phyloP scores from a whole-genome alignment of 2,797 vertebrate genomes.

The Megaceryle alcyon region DNA sequence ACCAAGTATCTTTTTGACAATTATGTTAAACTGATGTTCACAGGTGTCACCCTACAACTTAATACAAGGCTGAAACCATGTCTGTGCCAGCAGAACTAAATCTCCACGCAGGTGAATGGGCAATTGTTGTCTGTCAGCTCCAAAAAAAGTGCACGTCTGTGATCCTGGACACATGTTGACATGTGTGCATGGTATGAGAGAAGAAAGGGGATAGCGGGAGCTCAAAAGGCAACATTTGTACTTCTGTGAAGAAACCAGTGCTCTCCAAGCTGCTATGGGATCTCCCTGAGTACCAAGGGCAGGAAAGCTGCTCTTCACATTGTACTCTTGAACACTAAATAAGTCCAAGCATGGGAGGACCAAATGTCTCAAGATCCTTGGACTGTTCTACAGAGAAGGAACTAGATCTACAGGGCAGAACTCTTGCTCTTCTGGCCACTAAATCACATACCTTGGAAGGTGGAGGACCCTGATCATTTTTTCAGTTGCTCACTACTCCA shows the following conservation, averaged over 20 bases:
- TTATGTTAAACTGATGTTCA: not conserved
- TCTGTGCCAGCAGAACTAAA: not conserved
- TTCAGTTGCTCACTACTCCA: not conserved
- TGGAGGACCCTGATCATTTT: not conserved
- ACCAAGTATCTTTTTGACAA: not conserved
- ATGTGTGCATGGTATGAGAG: not conserved
- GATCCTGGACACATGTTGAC: rapidly evolving
- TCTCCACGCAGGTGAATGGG: rapidly evolving
- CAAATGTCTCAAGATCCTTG: not conserved
- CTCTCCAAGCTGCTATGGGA: not conserved
- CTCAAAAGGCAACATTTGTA: not conserved
- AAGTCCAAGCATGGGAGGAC: not conserved
- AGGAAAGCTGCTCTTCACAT: not conserved
- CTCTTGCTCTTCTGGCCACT: not conserved
- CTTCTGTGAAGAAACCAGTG: not conserved
- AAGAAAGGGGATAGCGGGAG: not conserved
- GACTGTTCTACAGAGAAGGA: not conserved
- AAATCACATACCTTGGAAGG: not conserved
- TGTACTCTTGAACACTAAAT: not conserved
- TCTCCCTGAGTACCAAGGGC: too few species aligned
- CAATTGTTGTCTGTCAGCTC: not conserved
- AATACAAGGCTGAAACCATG: rapidly evolving
- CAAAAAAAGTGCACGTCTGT: rapidly evolving
- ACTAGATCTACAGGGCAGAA: not conserved
- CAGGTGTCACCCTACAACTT: not conserved